phyloP scores from a whole-genome alignment of 2,888 invertebrate species.

The Teleogryllus oceanicus region DNA sequence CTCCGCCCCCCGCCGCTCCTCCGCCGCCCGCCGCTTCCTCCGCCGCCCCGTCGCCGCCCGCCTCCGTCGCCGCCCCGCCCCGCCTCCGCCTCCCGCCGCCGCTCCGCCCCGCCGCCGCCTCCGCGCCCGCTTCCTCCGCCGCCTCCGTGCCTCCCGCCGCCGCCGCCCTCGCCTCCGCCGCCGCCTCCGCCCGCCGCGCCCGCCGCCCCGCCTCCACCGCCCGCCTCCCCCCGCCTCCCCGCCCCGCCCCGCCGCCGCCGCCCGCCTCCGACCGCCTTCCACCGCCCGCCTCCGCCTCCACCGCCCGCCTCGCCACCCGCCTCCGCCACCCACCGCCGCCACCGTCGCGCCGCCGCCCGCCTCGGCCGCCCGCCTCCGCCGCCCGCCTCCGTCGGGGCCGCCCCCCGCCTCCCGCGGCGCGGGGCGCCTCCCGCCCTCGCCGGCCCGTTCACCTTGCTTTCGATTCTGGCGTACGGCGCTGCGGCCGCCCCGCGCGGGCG shows the following conservation, averaged over 20 bases:
- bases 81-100: not conserved
- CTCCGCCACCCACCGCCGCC: not conserved
- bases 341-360: not conserved
- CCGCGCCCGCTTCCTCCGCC: no score
- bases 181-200: not conserved
- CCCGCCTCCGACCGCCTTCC: not conserved
- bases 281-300: not conserved
- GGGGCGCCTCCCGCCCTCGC: not conserved
- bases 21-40: not conserved
- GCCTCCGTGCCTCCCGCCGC: no score
- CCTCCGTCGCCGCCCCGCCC: not conserved
- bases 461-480: conserved; percentile 4
- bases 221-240: no score
- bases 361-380: not conserved
- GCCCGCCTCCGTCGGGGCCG: not conserved
- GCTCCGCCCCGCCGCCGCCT: not conserved
- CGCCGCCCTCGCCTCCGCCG: no score
- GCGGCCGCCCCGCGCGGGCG: not conserved
- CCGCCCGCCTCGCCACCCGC: not conserved
- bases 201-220: not conserved
- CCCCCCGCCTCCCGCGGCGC: not conserved
- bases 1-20: not conserved
- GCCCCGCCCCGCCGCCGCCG: not conserved
- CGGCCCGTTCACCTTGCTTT: conserved; percentile 7
- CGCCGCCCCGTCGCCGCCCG: not conserved